Base-by-base conservation (phyloP, 2,888 invertebrate species). In the Rosalia funebris region DNA sequence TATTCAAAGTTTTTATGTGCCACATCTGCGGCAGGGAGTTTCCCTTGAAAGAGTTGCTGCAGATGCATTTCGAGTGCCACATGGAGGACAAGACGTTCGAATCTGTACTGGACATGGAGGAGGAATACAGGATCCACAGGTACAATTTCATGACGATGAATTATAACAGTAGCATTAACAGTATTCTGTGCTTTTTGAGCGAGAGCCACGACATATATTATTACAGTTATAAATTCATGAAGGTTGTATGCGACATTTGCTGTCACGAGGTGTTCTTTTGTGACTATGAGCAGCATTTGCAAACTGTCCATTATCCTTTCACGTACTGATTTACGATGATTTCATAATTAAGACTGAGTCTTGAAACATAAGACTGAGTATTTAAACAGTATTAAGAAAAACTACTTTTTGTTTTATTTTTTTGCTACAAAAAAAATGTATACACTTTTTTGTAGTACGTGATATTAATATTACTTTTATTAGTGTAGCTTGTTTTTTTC, bases 91-190 rank as follows among this genome's bases (percentile, higher is more conserved):
- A 69, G 44, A 63, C 71, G 5, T 57, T 73, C 17, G 74, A 73
- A 11, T 70, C 68, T 44, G 71, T 77, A 25, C 39, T 77, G 1
- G 73, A 75, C 44, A 71, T 77, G 75, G 77, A 77, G 54, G 66
- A 71, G 31, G 72, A 70, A 16, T 74, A 74, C 46, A 56, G 61
- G 39, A 52, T 65, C 36, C 65, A 63, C 42, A 57, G 62, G 48
- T 63, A 61, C 47, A 66, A 62, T 52, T 69, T 71, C 50, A 20
- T 63, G 11, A 44, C 19, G 14, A 57, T 47, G n/a, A 62, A 64
- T 55, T 65, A 69, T 47, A 50, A 63, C 45, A 60, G 46, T 9
- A 71, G 68, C 47, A 73, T 75, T 57, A 70, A 65, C 20, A 69
- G 58, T 60, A 73, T 75, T 48, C 32, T 75, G n/a, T 63, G 65